Evolutionary conservation across 2,888 invertebrate species (phyloP), one percentile per base, ranked within the genome.

Genomic region (Acanthococcus lagerstroemiae): DNA sequence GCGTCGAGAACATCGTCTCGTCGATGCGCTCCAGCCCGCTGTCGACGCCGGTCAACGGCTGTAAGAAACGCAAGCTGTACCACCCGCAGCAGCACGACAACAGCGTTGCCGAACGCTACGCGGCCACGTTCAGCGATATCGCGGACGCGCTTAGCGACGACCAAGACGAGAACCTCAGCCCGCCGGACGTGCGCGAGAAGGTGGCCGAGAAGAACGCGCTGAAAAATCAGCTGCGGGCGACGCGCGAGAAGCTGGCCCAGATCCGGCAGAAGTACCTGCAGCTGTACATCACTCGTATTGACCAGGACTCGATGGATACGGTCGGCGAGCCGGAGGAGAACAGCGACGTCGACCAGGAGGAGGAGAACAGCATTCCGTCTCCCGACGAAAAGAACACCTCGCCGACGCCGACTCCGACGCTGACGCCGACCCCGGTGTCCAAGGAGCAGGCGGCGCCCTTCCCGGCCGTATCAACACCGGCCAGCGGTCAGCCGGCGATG

Each of bases 1-100:
- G 95, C 72, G 93, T 95, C 70, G 95, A 95, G 79, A 93, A 92
- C 77, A 95, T 95, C 73, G 91, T 95, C 72, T 92, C 90, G 71
- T 89, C 88, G 71, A 95, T 95, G 90, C 84, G 92, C 70, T 86
- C 89, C 70, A 90, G 90, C 75, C 90, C 90, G 45, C 73, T 78
- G 25, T 86, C 87, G 22, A 74, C 78, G 67, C 82, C 82, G 72
- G 88, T 90, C 71, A 93, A 93, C 78, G 93, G 94, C 56, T 94
- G 93, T 78, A 94, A 94, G 77, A 96, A 96, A 78, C 84, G 95
- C 55, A 96, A 96, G 78, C 81, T 95, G 27, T 95, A 95, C 75
- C 93, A 94, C 74, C 95, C 95, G 7, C 94, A 95, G 77, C 95
- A 95, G 74, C 93, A 94, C 77, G 89, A 88, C 74, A 75, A 76